Percentiles rank a stretch among this genome's conserved stretches.
Conservation (phyloP, 2,888 invertebrate species). For the Macropis europaea region DNA sequence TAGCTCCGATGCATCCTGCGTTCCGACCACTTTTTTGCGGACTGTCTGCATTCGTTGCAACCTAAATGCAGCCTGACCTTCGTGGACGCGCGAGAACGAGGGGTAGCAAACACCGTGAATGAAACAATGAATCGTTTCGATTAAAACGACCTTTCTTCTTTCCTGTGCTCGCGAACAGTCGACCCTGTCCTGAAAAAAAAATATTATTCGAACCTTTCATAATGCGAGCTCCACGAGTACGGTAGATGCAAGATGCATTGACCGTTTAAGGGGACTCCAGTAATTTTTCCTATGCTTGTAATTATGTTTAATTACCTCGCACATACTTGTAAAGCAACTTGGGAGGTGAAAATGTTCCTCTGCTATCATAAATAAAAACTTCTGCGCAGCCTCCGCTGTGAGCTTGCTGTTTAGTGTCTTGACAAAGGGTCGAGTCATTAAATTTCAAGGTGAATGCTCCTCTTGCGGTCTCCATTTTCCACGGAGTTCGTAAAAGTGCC, state of each 20-base stretch:
- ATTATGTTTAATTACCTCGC: no score
- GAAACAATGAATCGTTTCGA: conserved; percentile 73
- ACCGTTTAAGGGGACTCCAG: no score
- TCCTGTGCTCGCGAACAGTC: neutral
- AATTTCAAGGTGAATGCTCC: no score
- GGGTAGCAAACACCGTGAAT: conserved; percentile 66
- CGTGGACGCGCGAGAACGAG: conserved; percentile 21
- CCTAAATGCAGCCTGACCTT: conserved; percentile 37
- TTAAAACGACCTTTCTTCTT: conserved; percentile 52
- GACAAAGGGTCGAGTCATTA: no score
- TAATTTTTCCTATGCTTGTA: no score
- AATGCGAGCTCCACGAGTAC: no score
- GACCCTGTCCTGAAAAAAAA: neutral
- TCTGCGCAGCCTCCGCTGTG: no score
- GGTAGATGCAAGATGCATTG: no score
- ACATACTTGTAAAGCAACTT: no score
- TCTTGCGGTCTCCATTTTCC: conserved; percentile 13
- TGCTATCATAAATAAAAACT: no score
- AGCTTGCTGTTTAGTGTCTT: no score
- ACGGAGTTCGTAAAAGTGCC: conserved; percentile 57
- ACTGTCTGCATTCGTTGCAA: conserved; percentile 38
- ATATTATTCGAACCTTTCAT: neutral
- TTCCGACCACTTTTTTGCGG: conserved; percentile 45
- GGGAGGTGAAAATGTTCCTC: no score
- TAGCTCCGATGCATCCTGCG: conserved; percentile 55